These are phyloP conservation scores for Asobara japonica DNA, from an alignment of 1,140 invertebrate species.

Conservation along the genomic window DNA sequence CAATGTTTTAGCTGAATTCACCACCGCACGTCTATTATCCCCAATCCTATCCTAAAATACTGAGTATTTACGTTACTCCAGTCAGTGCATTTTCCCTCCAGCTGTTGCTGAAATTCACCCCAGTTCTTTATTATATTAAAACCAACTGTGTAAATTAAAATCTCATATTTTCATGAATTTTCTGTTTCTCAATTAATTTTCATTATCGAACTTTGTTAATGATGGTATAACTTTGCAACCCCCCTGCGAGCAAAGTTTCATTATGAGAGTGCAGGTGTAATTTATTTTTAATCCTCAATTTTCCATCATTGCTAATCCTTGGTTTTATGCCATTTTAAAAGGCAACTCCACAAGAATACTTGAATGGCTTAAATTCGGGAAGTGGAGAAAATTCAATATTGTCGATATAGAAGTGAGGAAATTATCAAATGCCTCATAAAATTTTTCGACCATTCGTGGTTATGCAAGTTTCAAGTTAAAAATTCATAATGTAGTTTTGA, in stretches of 20 bases:
- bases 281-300: not conserved
- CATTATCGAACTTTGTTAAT: slow-evolving; percentile 19
- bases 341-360: not conserved
- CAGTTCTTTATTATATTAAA: not conserved
- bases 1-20: not conserved
- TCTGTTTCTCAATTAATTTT: not conserved
- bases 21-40: not conserved
- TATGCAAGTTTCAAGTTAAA: too few relatives aligned
- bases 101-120: not conserved
- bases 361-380: not conserved
- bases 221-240: not conserved
- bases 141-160: not conserved
- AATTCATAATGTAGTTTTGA: too few relatives aligned
- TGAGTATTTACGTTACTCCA: not conserved
- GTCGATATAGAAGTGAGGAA: too few relatives aligned
- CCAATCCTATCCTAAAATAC: not conserved
- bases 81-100: not conserved
- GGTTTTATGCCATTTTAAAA: not conserved
- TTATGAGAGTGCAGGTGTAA: not conserved
- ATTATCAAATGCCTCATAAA: too few relatives aligned
- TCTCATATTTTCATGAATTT: not conserved
- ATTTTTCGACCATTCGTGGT: too few relatives aligned
- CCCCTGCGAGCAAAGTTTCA: not conserved
- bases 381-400: too few relatives aligned
- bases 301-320: not conserved